These are phyloP conservation scores for Psittacula echo DNA, from an alignment of 2,797 vertebrate genomes.

Conservation along the genomic window DNA sequence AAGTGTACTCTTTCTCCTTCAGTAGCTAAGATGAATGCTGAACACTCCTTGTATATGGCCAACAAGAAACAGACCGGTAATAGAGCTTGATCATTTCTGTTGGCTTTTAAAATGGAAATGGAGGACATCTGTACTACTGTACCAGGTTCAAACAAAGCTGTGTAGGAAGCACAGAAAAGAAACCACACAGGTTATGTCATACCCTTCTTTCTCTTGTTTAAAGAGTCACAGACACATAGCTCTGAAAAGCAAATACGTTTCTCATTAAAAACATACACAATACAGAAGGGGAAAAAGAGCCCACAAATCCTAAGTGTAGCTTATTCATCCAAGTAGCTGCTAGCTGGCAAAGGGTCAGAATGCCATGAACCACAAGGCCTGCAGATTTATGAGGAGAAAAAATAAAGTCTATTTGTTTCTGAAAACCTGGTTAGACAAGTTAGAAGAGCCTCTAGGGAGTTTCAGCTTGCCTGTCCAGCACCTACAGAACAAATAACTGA, in stretches of 20 bases:
- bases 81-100: not conserved
- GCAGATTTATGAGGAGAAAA: not conserved
- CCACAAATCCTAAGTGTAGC: not conserved
- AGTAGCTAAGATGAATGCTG: not conserved
- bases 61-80: not conserved
- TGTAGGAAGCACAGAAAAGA: not conserved
- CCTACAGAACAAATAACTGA: slow-evolving; percentile 62
- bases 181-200: not conserved
- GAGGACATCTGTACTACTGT: not conserved
- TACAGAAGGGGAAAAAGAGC: not conserved
- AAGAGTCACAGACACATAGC: not conserved
- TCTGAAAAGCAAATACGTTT: slow-evolving; percentile 42
- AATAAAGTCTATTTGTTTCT: not conserved
- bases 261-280: slow-evolving; percentile 47
- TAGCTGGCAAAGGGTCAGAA: slow-evolving; percentile 16
- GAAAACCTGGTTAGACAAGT: slow-evolving; percentile 52
- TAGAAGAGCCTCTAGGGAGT: slow-evolving; percentile 62
- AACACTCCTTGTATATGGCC: not conserved
- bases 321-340: slow-evolving; percentile 13
- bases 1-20: not conserved
- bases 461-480: slow-evolving; percentile 62
- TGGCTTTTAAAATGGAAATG: slow-evolving; percentile 47
- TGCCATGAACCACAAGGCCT: not conserved
- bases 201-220: slow-evolving; percentile 33
- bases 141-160: slow-evolving; percentile 10